Evolutionary conservation across 2,797 vertebrate species (phyloP).

Genomic region (Sphaeramia orbicularis): DNA sequence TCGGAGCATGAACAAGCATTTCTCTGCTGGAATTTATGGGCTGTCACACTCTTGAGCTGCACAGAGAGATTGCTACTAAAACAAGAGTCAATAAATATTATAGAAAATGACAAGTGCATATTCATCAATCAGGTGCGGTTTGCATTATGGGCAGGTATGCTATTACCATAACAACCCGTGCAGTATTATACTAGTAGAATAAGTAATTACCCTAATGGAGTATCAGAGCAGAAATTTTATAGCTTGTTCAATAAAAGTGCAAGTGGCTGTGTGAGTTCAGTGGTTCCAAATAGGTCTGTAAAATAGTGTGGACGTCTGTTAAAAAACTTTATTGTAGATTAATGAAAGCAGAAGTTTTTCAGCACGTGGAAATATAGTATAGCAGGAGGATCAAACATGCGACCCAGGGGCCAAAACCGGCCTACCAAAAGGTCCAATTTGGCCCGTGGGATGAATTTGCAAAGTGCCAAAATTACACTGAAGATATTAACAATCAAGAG

Average conservation of each 20-base stretch:
- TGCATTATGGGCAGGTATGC: conserved; percentile 8
- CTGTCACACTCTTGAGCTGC: conserved; percentile 43
- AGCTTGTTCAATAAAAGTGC: conserved; percentile 21
- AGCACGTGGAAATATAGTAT: not conserved
- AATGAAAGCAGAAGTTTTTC: conserved; percentile 21
- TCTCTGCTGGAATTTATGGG: conserved; percentile 54
- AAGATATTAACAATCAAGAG: too few relatives aligned
- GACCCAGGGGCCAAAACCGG: too few relatives aligned
- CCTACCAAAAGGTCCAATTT: too few relatives aligned
- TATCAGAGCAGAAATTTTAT: conserved; percentile 1
- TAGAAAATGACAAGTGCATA: conserved; percentile 24
- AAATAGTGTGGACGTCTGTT: conserved; percentile 23
- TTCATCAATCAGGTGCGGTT: conserved; percentile 35
- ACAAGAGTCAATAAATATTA: conserved; percentile 45
- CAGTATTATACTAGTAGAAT: conserved; percentile 4
- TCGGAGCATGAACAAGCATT: conserved; percentile 45
- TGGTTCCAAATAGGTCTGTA: conserved; percentile 26
- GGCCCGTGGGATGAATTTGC: too few relatives aligned
- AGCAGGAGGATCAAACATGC: too few relatives aligned
- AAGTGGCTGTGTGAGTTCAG: conserved; percentile 9
- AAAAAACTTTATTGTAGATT: conserved; percentile 18
- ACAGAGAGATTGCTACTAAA: conserved; percentile 43
- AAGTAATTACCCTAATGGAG: conserved; percentile 39
- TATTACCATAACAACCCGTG: conserved; percentile 9
- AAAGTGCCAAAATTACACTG: too few relatives aligned